Percentiles rank a stretch among this genome's conserved stretches.
Conservation (phyloP, 2,797 vertebrate genomes). For the Dallia pectoralis region DNA sequence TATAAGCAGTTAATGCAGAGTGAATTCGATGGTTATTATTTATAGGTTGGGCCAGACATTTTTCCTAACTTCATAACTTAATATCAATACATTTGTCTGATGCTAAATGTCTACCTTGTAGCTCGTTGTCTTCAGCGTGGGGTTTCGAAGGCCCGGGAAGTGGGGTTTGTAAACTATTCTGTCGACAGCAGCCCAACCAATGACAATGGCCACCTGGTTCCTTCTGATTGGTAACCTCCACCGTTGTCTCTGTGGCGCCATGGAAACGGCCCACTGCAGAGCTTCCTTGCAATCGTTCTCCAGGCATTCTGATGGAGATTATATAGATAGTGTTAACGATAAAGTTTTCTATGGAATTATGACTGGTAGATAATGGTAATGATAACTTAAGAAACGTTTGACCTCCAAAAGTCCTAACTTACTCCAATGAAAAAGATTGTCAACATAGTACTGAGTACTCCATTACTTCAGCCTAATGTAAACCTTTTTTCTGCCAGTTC, state of each 20-base stretch:
- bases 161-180: conserved; percentile 33
- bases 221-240: conserved; percentile 60
- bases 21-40: background rate
- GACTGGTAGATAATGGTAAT: background rate
- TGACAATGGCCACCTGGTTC: conserved; percentile 51
- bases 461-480: background rate
- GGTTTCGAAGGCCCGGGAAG: conserved; percentile 35
- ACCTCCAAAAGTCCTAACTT: background rate
- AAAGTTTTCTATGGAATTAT: background rate
- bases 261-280: conserved; percentile 72
- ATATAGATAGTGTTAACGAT: too few species aligned
- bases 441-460: background rate
- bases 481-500: background rate
- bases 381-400: background rate
- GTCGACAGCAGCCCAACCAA: conserved; percentile 71
- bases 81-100: background rate
- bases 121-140: conserved; percentile 60
- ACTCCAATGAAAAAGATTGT: background rate
- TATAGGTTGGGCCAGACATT: background rate
- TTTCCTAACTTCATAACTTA: background rate
- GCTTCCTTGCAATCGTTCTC: conserved; percentile 59
- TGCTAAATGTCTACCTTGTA: conserved; percentile 53
- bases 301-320: conserved; percentile 65
- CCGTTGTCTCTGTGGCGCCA: conserved; percentile 47
- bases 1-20: background rate